Evolutionary conservation across 92 coral and sea anemone species (phyloP).

Genomic region (Heliopora coerulea): DNA sequence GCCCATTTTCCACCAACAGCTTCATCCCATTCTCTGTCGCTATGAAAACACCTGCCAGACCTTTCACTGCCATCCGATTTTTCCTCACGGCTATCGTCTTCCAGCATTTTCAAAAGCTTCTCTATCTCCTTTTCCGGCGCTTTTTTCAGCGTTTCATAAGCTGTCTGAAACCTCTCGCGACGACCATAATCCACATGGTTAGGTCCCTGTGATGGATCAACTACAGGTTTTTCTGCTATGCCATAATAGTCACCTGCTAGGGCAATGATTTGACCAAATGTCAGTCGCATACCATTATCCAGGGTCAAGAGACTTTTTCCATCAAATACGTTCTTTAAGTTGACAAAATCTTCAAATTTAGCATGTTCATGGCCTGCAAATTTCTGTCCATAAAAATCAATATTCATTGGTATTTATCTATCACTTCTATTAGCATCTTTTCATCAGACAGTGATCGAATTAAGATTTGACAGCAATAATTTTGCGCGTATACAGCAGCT

Average conservation of each 20-base stretch:
- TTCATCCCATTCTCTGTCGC: conserved; percentile 38
- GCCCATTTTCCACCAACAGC: conserved; percentile 55
- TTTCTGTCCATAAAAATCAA: no score
- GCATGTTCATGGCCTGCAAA: no score
- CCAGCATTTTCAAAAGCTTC: conserved; percentile 32
- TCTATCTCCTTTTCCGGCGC: background rate
- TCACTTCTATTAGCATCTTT: no score
- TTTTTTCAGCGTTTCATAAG: conserved; percentile 47
- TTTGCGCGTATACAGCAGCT: no score
- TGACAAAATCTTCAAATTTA: no score
- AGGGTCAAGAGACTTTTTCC: conserved; percentile 6
- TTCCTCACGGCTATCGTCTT: background rate
- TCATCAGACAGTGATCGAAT: no score
- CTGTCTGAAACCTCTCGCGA: conserved; percentile 51
- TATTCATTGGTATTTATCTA: no score
- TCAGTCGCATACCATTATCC: conserved; percentile 51
- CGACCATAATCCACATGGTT: conserved; percentile 22
- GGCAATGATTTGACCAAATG: conserved; percentile 64
- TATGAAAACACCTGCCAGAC: no score
- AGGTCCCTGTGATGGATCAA: conserved; percentile 17
- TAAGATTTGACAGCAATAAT: no score
- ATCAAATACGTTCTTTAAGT: no score
- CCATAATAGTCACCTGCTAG: conserved; percentile 76
- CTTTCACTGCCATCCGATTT: background rate
- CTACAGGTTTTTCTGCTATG: conserved; percentile 58